Evolutionary conservation across 2,113 vertebrate genomes (phyloP).

Genomic region (Rhipidura dahli): DNA sequence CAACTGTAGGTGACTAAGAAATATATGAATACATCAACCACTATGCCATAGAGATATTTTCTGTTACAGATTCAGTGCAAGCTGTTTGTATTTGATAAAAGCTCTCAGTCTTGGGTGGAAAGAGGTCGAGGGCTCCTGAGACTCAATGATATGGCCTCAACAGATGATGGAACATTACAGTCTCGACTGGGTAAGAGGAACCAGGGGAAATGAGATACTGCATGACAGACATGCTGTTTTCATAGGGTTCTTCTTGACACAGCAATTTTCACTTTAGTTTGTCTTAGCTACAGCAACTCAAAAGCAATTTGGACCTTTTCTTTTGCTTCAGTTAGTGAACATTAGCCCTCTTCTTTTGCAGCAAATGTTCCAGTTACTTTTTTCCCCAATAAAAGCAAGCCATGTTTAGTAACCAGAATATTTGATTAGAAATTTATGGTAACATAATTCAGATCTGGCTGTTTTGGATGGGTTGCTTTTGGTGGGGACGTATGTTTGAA

Average conservation of each 20-base stretch:
- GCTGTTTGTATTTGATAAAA: slow-evolving; percentile 97
- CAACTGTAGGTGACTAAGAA: not conserved
- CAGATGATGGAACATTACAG: slow-evolving; percentile 91
- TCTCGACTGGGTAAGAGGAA: slow-evolving; percentile 88
- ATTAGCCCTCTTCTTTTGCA: not conserved
- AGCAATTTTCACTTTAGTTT: not conserved
- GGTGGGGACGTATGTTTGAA: not conserved
- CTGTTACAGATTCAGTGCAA: slow-evolving; percentile 94
- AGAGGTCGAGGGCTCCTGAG: slow-evolving; percentile 93
- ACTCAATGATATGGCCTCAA: slow-evolving; percentile 97
- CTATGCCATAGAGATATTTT: not conserved
- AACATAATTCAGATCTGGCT: not conserved
- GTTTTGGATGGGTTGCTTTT: not conserved
- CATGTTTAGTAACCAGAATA: not conserved
- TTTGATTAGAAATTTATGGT: not conserved
- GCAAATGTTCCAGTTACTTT: not conserved
- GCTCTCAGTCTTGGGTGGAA: slow-evolving; percentile 97
- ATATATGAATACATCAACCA: not conserved
- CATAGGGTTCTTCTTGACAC: not conserved
- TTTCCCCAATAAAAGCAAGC: not conserved
- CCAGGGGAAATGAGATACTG: not conserved
- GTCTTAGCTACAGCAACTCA: not conserved
- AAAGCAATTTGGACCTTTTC: not conserved
- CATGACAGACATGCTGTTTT: not conserved
- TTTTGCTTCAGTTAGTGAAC: not conserved